Evolutionary conservation across 2,888 invertebrate genomes (phyloP), one percentile per base, ranked within the genome.

Genomic region (Caenorhabditis imperialis): DNA sequence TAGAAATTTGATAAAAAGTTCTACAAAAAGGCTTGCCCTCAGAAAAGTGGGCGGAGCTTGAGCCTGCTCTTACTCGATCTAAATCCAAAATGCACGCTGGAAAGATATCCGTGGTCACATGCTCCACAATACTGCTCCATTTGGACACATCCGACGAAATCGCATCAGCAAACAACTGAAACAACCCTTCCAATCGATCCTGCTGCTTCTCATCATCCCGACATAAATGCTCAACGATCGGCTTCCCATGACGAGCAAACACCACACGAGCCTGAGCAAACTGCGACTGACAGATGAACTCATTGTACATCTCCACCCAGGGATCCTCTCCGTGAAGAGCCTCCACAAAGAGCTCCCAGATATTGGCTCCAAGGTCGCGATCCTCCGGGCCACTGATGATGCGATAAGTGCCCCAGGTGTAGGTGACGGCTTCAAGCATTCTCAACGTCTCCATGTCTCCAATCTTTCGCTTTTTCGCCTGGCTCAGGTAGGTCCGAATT

Each of bases 361-460:
- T 48, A 1, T 25, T 18, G 33, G 60, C 60, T 7, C 16, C 45
- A 3, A 60, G 33, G 16, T 65, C 60, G 22, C 33, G 20, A 16
- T 51, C 40, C 18, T 16, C 69, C 0, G 77, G 76, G 8, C 74
- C 74, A 3, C 44, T 23, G 2, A 77, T 58, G 44, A 77, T 67
- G 14, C 75, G 55, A 50, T 76, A 81, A 8, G 79, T 78, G 10
- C 61, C 65, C 57, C 79, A 65, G 10, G 72, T 75, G 53, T 74
- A 78, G 37, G 71, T 57, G 5, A 72, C 23, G 0, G 48, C 7
- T 6, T 65, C 60, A 10, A 81, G 70, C 16, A 55, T 35, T 30
- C 65, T 54, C 14, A 61, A 12, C 18, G 57, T 57, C 8, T 79
- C 76, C 35, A 61, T 38, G 25, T 81, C 81, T n/a, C 67, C 65